phyloP scores from a whole-genome alignment of 2,113 vertebrate species.

The Scalopus aquaticus region DNA sequence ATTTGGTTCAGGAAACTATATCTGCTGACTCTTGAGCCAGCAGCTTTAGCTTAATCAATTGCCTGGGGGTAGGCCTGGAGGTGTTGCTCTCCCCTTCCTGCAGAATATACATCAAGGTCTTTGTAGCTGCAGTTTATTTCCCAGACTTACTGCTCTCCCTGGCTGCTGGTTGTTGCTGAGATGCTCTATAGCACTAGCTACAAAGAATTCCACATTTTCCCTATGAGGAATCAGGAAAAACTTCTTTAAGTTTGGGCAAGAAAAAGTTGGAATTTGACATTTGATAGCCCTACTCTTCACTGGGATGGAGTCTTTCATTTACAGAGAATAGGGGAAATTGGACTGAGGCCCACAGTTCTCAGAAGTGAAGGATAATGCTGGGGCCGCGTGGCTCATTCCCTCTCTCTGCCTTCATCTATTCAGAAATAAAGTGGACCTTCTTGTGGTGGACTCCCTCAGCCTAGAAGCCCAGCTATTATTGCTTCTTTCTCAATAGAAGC shows the following conservation, averaged over 20 bases:
- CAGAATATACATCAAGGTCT: neutral
- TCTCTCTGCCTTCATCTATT: neutral
- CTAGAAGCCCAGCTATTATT: neutral
- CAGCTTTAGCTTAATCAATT: neutral
- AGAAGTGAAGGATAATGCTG: neutral
- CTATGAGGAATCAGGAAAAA: neutral
- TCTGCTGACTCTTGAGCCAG: neutral
- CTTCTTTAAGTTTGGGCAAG: neutral
- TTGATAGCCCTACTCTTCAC: neutral
- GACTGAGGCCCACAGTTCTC: neutral
- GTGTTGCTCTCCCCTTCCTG: neutral
- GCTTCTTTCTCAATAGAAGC: constrained; percentile 33
- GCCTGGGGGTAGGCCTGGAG: neutral
- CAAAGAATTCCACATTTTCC: neutral
- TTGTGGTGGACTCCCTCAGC: neutral
- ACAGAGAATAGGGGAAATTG: neutral
- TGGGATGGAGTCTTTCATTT: neutral
- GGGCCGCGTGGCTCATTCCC: too few relatives aligned
- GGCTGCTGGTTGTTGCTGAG: neutral
- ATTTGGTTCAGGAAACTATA: neutral
- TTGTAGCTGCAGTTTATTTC: neutral
- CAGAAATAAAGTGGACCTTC: neutral
- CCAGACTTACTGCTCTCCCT: neutral
- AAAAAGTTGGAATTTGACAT: neutral
- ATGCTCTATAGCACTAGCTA: neutral